A percentile compares a stretch with the other conserved stretches of the same genome.
These are phyloP conservation scores for Synergus japonicus DNA, from an alignment of 2,888 invertebrate genomes.

Conservation along the genomic window DNA sequence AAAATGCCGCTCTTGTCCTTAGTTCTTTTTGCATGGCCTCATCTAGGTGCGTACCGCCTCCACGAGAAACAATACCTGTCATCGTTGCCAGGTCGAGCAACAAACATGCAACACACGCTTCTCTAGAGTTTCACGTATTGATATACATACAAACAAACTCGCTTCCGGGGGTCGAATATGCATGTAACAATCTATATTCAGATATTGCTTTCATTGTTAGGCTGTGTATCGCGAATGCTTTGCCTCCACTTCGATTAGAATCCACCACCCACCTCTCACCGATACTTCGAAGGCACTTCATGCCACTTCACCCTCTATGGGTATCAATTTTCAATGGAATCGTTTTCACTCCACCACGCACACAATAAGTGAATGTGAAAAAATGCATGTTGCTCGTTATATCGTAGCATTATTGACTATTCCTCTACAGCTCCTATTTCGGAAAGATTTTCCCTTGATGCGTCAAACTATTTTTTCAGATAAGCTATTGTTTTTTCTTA, in stretches of 20 bases:
- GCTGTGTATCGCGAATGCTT: constrained; percentile 47
- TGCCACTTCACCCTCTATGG: constrained; percentile 34
- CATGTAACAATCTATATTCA: constrained; percentile 52
- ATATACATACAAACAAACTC: constrained; percentile 42
- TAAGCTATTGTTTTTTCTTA: neutral
- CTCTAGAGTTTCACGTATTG: constrained; percentile 29
- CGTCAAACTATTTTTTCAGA: neutral
- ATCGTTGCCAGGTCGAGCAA: constrained; percentile 69
- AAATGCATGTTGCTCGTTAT: constrained; percentile 13
- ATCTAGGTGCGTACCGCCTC: constrained; percentile 37
- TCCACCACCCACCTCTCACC: constrained; percentile 40
- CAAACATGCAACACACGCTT: constrained; percentile 62
- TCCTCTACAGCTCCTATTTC: neutral
- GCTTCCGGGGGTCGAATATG: constrained; percentile 42
- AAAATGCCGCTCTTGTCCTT: neutral
- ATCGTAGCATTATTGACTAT: neutral
- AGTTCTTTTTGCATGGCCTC: constrained; percentile 8
- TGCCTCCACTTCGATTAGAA: constrained; percentile 48
- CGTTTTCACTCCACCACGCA: constrained; percentile 21
- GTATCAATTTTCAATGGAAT: constrained; percentile 45
- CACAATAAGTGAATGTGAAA: neutral
- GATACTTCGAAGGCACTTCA: constrained; percentile 27
- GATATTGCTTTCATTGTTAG: constrained; percentile 51
- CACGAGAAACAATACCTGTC: constrained; percentile 65
- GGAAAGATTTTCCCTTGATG: neutral